Evolutionary conservation across 2,797 vertebrate species (phyloP).

Genomic region (Lindbergichthys nudifrons): DNA sequence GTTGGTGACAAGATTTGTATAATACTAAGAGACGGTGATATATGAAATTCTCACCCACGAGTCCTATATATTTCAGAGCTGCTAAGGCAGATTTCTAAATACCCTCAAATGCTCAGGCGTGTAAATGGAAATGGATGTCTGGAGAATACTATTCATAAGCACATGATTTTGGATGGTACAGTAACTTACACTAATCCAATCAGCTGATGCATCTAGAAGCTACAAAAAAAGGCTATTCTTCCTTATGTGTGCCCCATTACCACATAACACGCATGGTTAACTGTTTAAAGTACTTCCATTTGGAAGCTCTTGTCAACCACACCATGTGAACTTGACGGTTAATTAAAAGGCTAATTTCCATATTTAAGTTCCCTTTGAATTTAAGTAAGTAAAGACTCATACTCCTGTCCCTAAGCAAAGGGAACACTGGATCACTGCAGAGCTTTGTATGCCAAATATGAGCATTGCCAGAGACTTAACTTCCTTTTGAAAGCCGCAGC

Average conservation of each 20-base stretch:
- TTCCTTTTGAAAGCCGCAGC: constrained; percentile 74
- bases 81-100: constrained; percentile 13
- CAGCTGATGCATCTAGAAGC: constrained; percentile 16
- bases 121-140: not conserved
- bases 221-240: not conserved
- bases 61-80: constrained; percentile 32
- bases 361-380: constrained; percentile 56
- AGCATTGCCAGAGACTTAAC: constrained; percentile 64
- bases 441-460: constrained; percentile 66
- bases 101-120: not conserved
- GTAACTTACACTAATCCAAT: constrained; percentile 14
- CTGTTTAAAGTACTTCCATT: constrained; percentile 32
- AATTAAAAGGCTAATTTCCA: constrained; percentile 70
- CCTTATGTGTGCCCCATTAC: constrained; percentile 1
- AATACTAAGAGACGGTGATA: constrained; percentile 29
- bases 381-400: constrained; percentile 46
- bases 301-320: constrained; percentile 31
- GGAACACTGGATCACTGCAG: constrained; percentile 62
- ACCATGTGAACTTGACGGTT: constrained; percentile 38
- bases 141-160: constrained; percentile 5
- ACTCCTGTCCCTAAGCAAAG: constrained; percentile 54
- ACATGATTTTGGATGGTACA: not conserved
- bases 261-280: constrained; percentile 46
- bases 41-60: constrained; percentile 16
- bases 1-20: constrained; percentile 34